Evolutionary conservation across 35 echinoderm and acorn worm species (phyloP).

Genomic region (Stichopus chloronotus): DNA sequence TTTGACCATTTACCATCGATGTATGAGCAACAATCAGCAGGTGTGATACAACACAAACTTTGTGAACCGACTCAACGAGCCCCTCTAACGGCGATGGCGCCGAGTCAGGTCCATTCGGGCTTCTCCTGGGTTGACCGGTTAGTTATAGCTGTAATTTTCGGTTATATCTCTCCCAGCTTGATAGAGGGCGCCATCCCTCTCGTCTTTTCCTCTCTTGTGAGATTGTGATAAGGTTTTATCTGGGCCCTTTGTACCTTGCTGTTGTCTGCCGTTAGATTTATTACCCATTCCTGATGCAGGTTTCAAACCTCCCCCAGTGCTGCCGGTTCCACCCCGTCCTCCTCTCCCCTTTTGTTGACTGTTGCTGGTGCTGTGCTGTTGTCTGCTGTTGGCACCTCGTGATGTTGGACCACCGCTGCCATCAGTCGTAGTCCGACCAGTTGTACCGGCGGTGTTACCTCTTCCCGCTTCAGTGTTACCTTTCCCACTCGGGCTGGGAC

Average conservation of each 20-base stretch:
- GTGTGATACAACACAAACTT: too few species aligned
- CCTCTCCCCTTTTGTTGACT: not conserved
- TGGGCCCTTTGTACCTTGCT: not conserved
- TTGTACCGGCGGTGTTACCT: not conserved
- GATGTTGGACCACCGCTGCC: not conserved
- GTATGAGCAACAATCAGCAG: too few species aligned
- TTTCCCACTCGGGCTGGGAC: conserved; percentile 49
- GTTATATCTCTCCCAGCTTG: not conserved
- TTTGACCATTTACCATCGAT: too few species aligned
- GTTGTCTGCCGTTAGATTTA: not conserved
- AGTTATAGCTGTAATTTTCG: conserved; percentile 49
- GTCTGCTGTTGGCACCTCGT: not conserved
- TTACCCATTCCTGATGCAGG: not conserved
- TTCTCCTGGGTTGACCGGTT: not conserved
- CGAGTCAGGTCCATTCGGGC: too few species aligned
- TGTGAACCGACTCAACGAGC: too few species aligned
- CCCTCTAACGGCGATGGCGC: too few species aligned
- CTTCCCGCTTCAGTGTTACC: not conserved
- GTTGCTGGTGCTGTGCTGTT: not conserved
- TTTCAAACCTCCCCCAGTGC: not conserved
- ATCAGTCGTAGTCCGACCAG: not conserved
- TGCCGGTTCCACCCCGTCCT: not conserved
- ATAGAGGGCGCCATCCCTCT: not conserved
- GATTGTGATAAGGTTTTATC: not conserved
- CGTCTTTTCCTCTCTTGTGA: conserved; percentile 20